Evolutionary conservation across 2,888 invertebrate genomes (phyloP).

Genomic region (Meandrusa payeni): DNA sequence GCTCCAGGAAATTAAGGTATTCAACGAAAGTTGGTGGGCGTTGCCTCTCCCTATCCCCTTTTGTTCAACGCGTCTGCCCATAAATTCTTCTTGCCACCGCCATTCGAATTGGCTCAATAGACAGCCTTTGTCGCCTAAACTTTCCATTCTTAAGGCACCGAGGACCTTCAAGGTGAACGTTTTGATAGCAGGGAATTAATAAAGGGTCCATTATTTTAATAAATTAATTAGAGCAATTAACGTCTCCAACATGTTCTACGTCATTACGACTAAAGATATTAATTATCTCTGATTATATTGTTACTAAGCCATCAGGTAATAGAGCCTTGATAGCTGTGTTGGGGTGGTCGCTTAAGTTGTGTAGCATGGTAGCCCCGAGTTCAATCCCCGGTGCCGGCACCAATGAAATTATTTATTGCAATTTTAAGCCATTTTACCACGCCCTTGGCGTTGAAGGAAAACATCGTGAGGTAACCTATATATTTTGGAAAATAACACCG

Average conservation of each 20-base stretch:
- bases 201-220: slow-evolving; percentile 55
- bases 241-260: slow-evolving; percentile 44
- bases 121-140: slow-evolving; percentile 40
- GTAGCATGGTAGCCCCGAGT: no score
- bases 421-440: no score
- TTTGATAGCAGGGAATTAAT: slow-evolving; percentile 53
- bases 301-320: no score
- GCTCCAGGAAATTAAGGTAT: slow-evolving; percentile 60
- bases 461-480: no score
- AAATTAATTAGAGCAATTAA: slow-evolving; percentile 70
- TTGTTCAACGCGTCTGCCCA: slow-evolving; percentile 46
- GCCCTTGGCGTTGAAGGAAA: no score
- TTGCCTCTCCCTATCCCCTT: slow-evolving; percentile 33
- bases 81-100: slow-evolving; percentile 53
- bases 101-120: slow-evolving; percentile 35
- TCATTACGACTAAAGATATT: slow-evolving; percentile 2
- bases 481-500: no score
- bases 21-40: slow-evolving; percentile 44
- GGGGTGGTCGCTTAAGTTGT: no score
- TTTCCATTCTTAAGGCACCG: slow-evolving; percentile 41
- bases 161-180: slow-evolving; percentile 44
- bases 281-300: slow-evolving; percentile 27
- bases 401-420: no score
- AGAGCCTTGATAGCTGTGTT: no score
- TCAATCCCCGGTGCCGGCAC: no score